Percentiles rank a stretch among this genome's conserved stretches.
phyloP scores from a whole-genome alignment of 2,888 invertebrate species.

The Hirudinaria manillensis region DNA sequence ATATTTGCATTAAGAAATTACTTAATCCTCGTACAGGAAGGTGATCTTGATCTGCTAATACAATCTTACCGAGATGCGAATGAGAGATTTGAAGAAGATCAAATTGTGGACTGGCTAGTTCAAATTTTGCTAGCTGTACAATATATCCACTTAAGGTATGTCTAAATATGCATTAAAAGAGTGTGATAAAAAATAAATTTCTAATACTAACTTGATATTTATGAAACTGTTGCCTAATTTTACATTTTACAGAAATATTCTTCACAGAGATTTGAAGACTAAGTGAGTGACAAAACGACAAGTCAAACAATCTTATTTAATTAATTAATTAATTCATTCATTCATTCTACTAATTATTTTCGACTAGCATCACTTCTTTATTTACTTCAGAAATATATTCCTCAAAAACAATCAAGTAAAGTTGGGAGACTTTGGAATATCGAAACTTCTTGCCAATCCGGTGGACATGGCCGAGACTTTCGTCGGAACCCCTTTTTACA shows the following conservation, averaged over 20 bases:
- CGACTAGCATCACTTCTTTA: background rate
- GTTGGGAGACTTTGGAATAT: conserved; percentile 55
- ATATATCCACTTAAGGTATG: conserved; percentile 50
- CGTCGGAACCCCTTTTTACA: conserved; percentile 55
- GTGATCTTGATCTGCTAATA: conserved; percentile 51
- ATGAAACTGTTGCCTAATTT: too few relatives aligned
- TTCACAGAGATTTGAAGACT: conserved; percentile 54
- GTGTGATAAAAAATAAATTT: background rate
- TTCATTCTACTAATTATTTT: background rate
- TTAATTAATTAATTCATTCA: background rate
- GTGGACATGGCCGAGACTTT: conserved; percentile 54
- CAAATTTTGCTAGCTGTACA: conserved; percentile 53
- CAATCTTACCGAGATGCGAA: conserved; percentile 47
- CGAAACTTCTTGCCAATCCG: conserved; percentile 53
- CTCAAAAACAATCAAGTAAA: conserved; percentile 50
- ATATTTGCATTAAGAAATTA: background rate
- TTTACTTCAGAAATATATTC: conserved; percentile 54
- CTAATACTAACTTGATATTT: background rate
- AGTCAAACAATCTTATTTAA: background rate
- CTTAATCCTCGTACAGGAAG: conserved; percentile 45
- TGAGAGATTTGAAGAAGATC: conserved; percentile 46
- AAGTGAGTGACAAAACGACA: conserved; percentile 42
- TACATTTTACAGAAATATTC: conserved; percentile 43
- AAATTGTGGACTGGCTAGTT: conserved; percentile 52
- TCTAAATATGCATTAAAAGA: background rate